phyloP scores from a whole-genome alignment of 2,797 vertebrate species.

The Steatocranus sp. region DNA sequence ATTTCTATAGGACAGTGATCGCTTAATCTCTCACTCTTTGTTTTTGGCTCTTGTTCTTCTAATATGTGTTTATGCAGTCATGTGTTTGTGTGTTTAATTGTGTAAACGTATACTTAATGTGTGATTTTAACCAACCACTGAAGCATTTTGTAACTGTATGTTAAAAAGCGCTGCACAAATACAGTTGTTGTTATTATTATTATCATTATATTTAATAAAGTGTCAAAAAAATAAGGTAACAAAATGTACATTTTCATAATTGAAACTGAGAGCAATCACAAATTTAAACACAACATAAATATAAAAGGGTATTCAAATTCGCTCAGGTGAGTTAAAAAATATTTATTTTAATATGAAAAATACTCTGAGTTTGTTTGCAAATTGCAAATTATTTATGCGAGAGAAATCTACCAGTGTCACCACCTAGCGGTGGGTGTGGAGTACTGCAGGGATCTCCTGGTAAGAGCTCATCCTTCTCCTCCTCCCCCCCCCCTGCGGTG shows the following conservation, averaged over 20 bases:
- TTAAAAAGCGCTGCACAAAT: not conserved
- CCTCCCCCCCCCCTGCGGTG: constrained; percentile 23
- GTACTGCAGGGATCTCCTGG: constrained; percentile 49
- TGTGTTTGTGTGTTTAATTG: not conserved
- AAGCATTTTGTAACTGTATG: not conserved
- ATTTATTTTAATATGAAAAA: not conserved
- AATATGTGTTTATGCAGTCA: not conserved
- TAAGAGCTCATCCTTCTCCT: constrained; percentile 56
- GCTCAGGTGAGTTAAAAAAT: not conserved
- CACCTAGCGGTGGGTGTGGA: constrained; percentile 33
- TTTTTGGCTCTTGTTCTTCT: not conserved
- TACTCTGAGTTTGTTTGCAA: not conserved
- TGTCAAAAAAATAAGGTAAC: not conserved
- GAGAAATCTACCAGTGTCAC: not conserved
- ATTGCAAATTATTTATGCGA: not conserved
- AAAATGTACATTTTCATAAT: not conserved
- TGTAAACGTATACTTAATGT: not conserved
- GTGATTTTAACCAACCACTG: not conserved
- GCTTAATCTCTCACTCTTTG: not conserved
- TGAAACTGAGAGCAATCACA: not conserved
- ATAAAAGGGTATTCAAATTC: not conserved
- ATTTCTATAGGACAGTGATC: not conserved
- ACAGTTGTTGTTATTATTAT: not conserved
- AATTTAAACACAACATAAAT: not conserved
- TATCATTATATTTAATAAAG: not conserved